phyloP scores from a whole-genome alignment of 1,140 invertebrate genomes.

The Drosophila carrolli region DNA sequence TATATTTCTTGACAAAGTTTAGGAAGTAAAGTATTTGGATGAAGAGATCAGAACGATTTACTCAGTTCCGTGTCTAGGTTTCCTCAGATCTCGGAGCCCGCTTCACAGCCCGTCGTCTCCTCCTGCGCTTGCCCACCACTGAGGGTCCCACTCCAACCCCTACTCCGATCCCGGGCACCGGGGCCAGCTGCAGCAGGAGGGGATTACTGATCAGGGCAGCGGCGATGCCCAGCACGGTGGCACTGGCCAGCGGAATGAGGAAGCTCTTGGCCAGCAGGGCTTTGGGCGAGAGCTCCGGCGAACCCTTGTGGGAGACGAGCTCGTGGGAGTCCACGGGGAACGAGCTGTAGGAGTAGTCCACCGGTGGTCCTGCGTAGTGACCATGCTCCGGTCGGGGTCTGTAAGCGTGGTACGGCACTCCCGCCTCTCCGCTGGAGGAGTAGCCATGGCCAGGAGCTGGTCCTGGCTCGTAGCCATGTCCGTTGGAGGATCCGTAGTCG shows the following conservation, averaged over 20 bases:
- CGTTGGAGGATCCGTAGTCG: slow-evolving; percentile 48
- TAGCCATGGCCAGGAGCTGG: slow-evolving; percentile 30
- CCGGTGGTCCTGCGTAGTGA: slow-evolving; percentile 54
- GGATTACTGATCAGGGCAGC: slow-evolving; percentile 91
- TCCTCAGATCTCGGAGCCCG: background rate
- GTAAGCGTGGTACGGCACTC: slow-evolving; percentile 73
- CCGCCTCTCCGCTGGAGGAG: slow-evolving; percentile 52
- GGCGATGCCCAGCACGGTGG: slow-evolving; percentile 91
- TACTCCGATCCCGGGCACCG: slow-evolving; percentile 87
- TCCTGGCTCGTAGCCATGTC: slow-evolving; percentile 53
- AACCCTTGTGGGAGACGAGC: slow-evolving; percentile 64
- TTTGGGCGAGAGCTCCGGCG: slow-evolving; percentile 67
- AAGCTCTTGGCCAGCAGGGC: slow-evolving; percentile 86
- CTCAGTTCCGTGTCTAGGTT: background rate
- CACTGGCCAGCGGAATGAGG: slow-evolving; percentile 90
- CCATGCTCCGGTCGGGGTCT: slow-evolving; percentile 48
- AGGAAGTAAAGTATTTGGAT: background rate
- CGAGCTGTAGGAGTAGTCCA: slow-evolving; percentile 65
- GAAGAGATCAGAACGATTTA: background rate
- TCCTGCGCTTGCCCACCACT: slow-evolving; percentile 77
- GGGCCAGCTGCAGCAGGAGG: slow-evolving; percentile 90
- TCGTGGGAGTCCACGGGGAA: slow-evolving; percentile 62
- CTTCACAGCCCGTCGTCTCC: slow-evolving; percentile 49
- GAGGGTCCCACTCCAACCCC: slow-evolving; percentile 77
- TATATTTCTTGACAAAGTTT: slow-evolving; percentile 8